phyloP scores from a whole-genome alignment of 2,888 invertebrate species.

The Ramazzottius varieornatus region DNA sequence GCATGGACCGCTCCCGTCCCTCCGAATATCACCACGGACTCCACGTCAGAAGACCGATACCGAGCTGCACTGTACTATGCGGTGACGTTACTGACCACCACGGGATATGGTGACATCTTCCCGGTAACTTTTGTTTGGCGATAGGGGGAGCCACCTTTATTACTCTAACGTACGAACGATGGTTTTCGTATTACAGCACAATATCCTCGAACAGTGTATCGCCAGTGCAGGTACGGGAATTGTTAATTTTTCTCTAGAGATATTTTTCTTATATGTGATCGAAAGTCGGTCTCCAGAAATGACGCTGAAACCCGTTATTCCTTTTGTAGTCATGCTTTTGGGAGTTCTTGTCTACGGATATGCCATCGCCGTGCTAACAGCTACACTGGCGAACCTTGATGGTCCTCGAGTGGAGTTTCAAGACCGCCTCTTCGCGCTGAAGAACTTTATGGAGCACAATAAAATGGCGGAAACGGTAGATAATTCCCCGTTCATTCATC shows the following conservation, averaged over 20 bases:
- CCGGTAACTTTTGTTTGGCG: no score
- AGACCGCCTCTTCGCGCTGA: slow-evolving; percentile 9
- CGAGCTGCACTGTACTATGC: slow-evolving; percentile 10
- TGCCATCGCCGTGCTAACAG: slow-evolving; percentile 9
- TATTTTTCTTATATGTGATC: no score
- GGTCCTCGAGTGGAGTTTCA: slow-evolving; percentile 8
- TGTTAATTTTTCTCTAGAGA: no score
- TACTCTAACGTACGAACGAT: no score
- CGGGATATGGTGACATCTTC: slow-evolving; percentile 11
- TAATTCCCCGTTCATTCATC: no score
- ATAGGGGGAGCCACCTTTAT: slow-evolving; percentile 4
- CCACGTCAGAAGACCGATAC: slow-evolving; percentile 8
- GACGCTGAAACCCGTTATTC: no score
- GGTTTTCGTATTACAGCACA: no score
- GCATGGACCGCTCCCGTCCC: neutral
- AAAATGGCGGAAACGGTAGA: slow-evolving; percentile 6
- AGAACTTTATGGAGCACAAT: slow-evolving; percentile 9
- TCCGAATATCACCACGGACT: slow-evolving; percentile 5
- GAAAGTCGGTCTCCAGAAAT: no score
- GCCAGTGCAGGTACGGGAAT: neutral
- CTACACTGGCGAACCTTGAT: slow-evolving; percentile 10
- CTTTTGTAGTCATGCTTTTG: slow-evolving; percentile 9
- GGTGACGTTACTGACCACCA: slow-evolving; percentile 10
- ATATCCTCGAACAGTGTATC: neutral
- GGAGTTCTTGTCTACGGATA: slow-evolving; percentile 11